These are phyloP conservation scores for Lordiphosa stackelbergi DNA, from an alignment of 1,140 invertebrate genomes.

Conservation along the genomic window DNA sequence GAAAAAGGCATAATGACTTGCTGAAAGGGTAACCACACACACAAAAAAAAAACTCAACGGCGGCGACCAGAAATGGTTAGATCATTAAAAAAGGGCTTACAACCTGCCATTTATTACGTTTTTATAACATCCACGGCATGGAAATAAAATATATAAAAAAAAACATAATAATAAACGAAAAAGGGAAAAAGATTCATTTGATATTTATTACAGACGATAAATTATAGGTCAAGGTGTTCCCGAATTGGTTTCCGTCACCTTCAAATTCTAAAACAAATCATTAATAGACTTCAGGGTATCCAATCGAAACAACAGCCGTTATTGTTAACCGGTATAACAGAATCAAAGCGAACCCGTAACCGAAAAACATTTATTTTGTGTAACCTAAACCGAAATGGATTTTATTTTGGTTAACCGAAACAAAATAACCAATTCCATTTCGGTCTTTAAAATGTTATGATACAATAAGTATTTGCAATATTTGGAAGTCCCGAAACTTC, in stretches of 20 bases:
- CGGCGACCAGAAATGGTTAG: conserved; percentile 34
- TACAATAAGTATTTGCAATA: too few relatives aligned
- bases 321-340: too few relatives aligned
- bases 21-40: conserved; percentile 8
- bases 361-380: too few relatives aligned
- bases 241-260: conserved; percentile 1
- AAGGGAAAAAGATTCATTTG: conserved; percentile 9
- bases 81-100: conserved; percentile 71
- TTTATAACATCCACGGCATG: conserved; percentile 43
- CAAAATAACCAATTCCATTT: too few relatives aligned
- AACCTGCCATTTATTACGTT: conserved; percentile 60
- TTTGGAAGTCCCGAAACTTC: too few relatives aligned
- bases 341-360: too few relatives aligned
- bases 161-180: conserved; percentile 10
- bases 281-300: too few relatives aligned
- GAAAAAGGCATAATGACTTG: conserved; percentile 67
- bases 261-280: not conserved
- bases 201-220: not conserved
- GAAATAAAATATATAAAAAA: conserved; percentile 20
- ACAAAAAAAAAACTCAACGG: not conserved
- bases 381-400: too few relatives aligned
- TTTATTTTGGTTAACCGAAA: too few relatives aligned
- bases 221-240: conserved; percentile 6
- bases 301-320: too few relatives aligned
- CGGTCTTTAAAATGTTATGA: too few relatives aligned